phyloP scores from a whole-genome alignment of 1,140 invertebrate genomes.

The Trichogramma pretiosum region DNA sequence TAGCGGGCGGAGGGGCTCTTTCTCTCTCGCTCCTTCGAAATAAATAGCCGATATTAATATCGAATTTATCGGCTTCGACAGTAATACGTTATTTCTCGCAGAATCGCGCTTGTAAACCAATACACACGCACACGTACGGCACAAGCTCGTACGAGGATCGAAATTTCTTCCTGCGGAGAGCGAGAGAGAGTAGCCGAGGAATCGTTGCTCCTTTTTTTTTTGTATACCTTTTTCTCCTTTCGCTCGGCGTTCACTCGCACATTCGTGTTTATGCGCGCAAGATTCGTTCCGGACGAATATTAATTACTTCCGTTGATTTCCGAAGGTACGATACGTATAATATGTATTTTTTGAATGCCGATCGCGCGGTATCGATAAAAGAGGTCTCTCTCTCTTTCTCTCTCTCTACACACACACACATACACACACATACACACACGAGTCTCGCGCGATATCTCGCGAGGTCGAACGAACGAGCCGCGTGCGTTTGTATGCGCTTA shows the following conservation, averaged over 20 bases:
- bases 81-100: slow-evolving; percentile 3
- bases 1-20: neutral
- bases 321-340: too few relatives aligned
- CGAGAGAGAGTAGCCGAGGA: neutral
- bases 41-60: slow-evolving; percentile 20
- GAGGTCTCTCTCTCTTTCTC: too few relatives aligned
- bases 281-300: slow-evolving; percentile 12
- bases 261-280: too few relatives aligned
- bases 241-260: too few relatives aligned
- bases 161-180: slow-evolving; percentile 8
- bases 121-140: neutral
- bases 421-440: too few relatives aligned
- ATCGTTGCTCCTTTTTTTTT: slow-evolving; percentile 1
- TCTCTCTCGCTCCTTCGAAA: neutral
- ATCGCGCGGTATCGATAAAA: slow-evolving; percentile 13
- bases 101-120: too few relatives aligned
- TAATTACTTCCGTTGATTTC: slow-evolving; percentile 19
- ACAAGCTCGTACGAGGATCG: neutral
- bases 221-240: too few relatives aligned
- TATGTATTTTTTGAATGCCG: slow-evolving; percentile 14
- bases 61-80: slow-evolving; percentile 18
- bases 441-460: too few relatives aligned
- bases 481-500: too few relatives aligned
- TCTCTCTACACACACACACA: too few relatives aligned
- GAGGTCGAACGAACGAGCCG: too few relatives aligned